Base-by-base conservation (phyloP, 2,113 vertebrate genomes). In the Pan paniscus region DNA sequence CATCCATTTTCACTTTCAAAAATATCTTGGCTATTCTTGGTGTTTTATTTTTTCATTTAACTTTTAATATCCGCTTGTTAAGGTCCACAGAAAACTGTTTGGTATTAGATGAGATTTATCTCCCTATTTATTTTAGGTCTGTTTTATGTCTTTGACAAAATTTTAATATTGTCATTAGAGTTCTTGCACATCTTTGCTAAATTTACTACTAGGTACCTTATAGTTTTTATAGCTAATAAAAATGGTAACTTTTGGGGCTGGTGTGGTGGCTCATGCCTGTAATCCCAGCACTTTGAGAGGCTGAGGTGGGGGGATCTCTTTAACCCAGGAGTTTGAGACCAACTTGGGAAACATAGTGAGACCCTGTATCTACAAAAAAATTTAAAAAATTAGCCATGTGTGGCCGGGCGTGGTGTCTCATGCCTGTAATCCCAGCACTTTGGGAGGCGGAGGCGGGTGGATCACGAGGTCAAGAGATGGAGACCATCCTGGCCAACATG, bases 1-100 rank as follows among this genome's bases (percentile, higher is more conserved):
- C 27, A 79, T 27, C 23, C 16, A 43, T 68, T 40, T 76, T 70
- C 20, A 23, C 75, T 48, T 96, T 94, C 46, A 82, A 68, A 91
- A n/a, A 46, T 48, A 48, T 73, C 75, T 83, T 88, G 46, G 16
- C 32, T 82, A 43, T 68, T 82, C 50, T 88, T 82, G 32, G 68
- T 14, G 50, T 14, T 68, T 91, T 68, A 32, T 68, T 88, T 92
- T 96, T 82, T 88, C 13, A 81, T 76, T 94, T 68, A 96, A 82
- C 18, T 81, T 91, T 94, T 88, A 57, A 35, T 55, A 12, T 50
- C 17, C 10, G 46, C 59, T 89, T 89, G 0, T 59, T 32, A 95
- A 61, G 23, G 50, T 48, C 16, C 30, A 22, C 72, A 84, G 46
- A 48, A 95, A 79, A 35, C 70, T 89, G 48, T 57, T 67, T 76